Conservation (phyloP, 2,797 vertebrate genomes). For the Typhlichthys subterraneus region DNA sequence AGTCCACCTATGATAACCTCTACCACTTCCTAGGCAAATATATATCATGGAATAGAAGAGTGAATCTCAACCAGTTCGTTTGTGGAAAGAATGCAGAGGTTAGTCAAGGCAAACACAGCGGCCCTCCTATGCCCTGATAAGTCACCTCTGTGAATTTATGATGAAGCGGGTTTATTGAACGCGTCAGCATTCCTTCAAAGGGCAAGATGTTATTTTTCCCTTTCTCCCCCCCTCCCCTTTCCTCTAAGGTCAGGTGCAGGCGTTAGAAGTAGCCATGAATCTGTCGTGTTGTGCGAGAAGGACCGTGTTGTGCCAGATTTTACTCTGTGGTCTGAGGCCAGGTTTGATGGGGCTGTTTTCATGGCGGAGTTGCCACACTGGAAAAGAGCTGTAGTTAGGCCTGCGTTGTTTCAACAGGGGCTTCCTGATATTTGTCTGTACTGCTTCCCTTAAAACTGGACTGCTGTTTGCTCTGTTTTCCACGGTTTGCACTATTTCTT, state of each 20-base stretch:
- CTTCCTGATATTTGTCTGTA: constrained; percentile 36
- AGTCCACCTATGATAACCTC: constrained; percentile 24
- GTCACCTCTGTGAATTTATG: constrained; percentile 65
- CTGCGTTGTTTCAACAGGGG: constrained; percentile 43
- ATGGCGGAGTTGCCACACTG: constrained; percentile 27
- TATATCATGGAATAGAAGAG: constrained; percentile 50
- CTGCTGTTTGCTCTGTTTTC: constrained; percentile 16
- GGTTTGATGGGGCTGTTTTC: constrained; percentile 68
- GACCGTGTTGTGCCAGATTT: constrained; percentile 71
- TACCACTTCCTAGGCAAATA: constrained; percentile 40
- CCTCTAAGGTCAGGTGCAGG: constrained; percentile 62
- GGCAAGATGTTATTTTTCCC: constrained; percentile 66
- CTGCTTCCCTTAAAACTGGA: constrained; percentile 10
- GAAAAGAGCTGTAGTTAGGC: constrained; percentile 39
- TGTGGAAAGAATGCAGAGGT: constrained; percentile 66
- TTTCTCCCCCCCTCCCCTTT: constrained; percentile 22
- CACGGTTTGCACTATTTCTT: constrained; percentile 35
- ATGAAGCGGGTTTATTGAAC: constrained; percentile 68
- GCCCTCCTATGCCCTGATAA: constrained; percentile 37
- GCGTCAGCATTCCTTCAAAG: constrained; percentile 51
- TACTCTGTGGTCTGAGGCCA: constrained; percentile 56
- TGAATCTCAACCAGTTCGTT: constrained; percentile 46
- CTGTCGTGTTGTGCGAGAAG: constrained; percentile 57
- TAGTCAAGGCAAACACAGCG: constrained; percentile 51
- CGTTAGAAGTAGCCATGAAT: constrained; percentile 66